A percentile compares a stretch with the other conserved stretches of the same genome.
Evolutionary conservation across 1,140 invertebrate species (phyloP).

Genomic region (Aporrectodea caliginosa): DNA sequence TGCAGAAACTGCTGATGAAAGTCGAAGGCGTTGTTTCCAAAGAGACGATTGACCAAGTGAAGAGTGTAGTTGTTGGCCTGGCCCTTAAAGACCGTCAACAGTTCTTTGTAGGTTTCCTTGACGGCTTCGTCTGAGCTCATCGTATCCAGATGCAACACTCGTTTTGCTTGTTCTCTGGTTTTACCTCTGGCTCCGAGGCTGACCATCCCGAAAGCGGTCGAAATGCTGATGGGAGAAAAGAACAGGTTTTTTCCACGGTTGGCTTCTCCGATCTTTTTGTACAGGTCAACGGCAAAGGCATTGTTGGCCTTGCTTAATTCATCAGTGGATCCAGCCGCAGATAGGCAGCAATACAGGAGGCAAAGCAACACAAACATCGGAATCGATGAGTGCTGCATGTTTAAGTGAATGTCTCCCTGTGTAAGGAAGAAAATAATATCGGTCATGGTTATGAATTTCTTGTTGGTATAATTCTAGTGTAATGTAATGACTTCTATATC

Average conservation of each 20-base stretch:
- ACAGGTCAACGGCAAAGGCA: background rate
- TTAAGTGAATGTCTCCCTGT: no score
- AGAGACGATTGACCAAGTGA: background rate
- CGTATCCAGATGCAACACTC: background rate
- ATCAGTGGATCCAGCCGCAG: background rate
- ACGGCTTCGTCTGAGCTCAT: background rate
- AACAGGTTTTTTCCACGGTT: slow-evolving; percentile 8
- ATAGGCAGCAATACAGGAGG: background rate
- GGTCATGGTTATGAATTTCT: no score
- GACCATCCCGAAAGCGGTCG: slow-evolving; percentile 3
- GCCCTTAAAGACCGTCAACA: background rate
- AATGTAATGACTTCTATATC: no score
- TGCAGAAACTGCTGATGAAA: background rate
- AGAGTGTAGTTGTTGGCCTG: background rate
- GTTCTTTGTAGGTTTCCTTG: background rate
- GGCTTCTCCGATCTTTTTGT: background rate
- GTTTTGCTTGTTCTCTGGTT: background rate
- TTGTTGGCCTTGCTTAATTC: background rate
- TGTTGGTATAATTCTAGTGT: no score
- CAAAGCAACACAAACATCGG: no score
- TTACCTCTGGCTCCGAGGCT: background rate
- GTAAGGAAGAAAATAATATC: no score
- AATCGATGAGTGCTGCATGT: no score
- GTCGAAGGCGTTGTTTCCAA: background rate
- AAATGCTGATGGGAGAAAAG: slow-evolving; percentile 17